Evolutionary conservation across 2,797 vertebrate genomes (phyloP).

Genomic region (Vultur gryphus): DNA sequence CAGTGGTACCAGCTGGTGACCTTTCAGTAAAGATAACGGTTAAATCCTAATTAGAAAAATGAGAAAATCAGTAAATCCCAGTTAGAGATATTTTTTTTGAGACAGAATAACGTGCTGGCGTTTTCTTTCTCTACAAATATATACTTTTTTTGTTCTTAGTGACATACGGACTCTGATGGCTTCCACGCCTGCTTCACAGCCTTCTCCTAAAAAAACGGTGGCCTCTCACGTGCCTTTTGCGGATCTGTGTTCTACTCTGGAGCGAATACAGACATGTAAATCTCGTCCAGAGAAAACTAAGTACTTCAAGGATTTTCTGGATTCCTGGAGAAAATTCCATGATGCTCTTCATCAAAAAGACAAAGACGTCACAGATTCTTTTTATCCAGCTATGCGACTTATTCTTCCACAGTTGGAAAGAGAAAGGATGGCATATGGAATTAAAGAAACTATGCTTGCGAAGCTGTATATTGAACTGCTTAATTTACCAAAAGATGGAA

Average conservation of each 20-base stretch:
- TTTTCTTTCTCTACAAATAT: background rate
- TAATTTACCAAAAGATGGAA: slow-evolving; percentile 88
- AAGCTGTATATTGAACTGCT: slow-evolving; percentile 94
- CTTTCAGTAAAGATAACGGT: background rate
- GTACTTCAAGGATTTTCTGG: slow-evolving; percentile 85
- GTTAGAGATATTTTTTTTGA: background rate
- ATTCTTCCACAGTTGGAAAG: slow-evolving; percentile 90
- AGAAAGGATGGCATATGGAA: slow-evolving; percentile 95
- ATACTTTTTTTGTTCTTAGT: background rate
- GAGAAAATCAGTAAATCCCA: background rate
- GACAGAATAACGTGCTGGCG: fast-evolving
- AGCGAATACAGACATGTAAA: slow-evolving; percentile 90
- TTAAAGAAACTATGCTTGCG: slow-evolving; percentile 96
- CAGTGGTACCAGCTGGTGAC: background rate
- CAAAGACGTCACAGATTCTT: slow-evolving; percentile 86
- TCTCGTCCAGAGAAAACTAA: slow-evolving; percentile 86
- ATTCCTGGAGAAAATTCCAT: slow-evolving; percentile 93
- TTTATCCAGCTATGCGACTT: slow-evolving; percentile 94
- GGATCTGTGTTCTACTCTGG: slow-evolving; percentile 87
- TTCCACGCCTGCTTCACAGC: slow-evolving; percentile 49
- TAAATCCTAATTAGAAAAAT: background rate
- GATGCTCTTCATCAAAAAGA: slow-evolving; percentile 85
- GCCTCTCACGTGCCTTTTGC: slow-evolving; percentile 90
- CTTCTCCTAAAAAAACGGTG: slow-evolving; percentile 70
- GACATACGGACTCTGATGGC: slow-evolving; percentile 59